Percentiles rank a stretch among this genome's conserved stretches.
Evolutionary conservation across 2,888 invertebrate species (phyloP).

Genomic region (Therioaphis trifolii): DNA sequence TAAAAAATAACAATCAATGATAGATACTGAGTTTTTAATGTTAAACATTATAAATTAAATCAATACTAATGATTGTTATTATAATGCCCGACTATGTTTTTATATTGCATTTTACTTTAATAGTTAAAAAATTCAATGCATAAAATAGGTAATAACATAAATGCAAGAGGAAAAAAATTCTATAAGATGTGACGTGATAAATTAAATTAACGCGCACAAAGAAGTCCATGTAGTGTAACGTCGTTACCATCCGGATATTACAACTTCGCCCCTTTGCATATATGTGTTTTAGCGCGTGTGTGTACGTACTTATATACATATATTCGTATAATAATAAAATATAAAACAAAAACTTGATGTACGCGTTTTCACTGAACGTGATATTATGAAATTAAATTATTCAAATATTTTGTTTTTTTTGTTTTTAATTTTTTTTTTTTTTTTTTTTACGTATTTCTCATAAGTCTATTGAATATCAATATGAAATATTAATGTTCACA

Average conservation of each 20-base stretch:
- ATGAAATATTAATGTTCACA: too few species aligned
- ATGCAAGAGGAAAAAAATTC: neutral
- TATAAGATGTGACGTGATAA: slow-evolving; percentile 31
- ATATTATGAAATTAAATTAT: neutral
- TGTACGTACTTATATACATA: neutral
- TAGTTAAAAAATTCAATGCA: neutral
- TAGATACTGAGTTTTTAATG: too few species aligned
- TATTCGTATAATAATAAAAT: slow-evolving; percentile 24
- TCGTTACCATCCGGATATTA: slow-evolving; percentile 52
- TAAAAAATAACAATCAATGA: too few species aligned
- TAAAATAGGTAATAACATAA: slow-evolving; percentile 12
- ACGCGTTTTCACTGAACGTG: neutral
- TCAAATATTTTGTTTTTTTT: neutral
- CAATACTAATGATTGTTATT: too few species aligned
- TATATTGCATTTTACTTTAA: neutral
- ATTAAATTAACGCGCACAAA: slow-evolving; percentile 42
- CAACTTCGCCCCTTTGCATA: slow-evolving; percentile 13
- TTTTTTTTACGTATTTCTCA: too few species aligned
- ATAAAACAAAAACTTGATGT: neutral
- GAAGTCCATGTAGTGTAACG: slow-evolving; percentile 22
- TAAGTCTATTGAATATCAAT: too few species aligned
- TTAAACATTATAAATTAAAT: too few species aligned
- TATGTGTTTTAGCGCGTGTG: neutral
- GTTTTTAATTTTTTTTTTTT: too few species aligned
- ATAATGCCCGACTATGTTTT: too few species aligned